Evolutionary conservation across 2,113 vertebrate genomes (phyloP).

Genomic region (Cavia aperea): DNA sequence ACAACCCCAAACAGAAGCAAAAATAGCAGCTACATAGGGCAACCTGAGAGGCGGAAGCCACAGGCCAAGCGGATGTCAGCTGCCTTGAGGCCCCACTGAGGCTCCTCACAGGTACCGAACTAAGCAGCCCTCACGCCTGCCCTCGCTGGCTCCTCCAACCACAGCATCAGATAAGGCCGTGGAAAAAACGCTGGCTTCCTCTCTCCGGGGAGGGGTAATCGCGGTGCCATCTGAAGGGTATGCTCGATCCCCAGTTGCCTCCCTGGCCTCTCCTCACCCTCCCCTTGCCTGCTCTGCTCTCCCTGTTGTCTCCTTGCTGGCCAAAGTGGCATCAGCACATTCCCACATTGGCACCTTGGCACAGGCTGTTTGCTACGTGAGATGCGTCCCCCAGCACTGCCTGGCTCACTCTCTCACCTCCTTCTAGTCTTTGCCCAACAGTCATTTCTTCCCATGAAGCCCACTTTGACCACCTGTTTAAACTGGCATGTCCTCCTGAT

Average conservation of each 20-base stretch:
- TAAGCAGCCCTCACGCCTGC: background rate
- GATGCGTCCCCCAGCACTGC: background rate
- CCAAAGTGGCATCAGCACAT: too few species aligned
- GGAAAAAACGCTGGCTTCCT: constrained; percentile 63
- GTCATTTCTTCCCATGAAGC: background rate
- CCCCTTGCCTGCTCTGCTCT: background rate
- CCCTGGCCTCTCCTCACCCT: background rate
- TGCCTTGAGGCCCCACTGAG: constrained; percentile 33
- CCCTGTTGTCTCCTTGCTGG: background rate
- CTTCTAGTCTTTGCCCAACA: background rate
- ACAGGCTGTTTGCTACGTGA: background rate
- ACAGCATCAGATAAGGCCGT: constrained; percentile 66
- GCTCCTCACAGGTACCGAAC: constrained; percentile 3
- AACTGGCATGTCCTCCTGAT: background rate
- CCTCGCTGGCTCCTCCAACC: constrained; percentile 22
- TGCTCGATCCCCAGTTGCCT: background rate
- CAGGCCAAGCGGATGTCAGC: constrained; percentile 67
- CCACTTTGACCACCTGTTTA: background rate
- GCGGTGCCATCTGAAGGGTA: constrained; percentile 42
- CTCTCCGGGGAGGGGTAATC: constrained; percentile 41
- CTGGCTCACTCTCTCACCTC: background rate
- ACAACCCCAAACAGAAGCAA: constrained; percentile 36
- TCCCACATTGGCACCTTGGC: background rate
- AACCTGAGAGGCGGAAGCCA: constrained; percentile 53
- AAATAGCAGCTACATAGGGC: constrained; percentile 51